These are phyloP conservation scores for Pseudomyrmex dendroicus DNA, from an alignment of 1,140 invertebrate genomes.

Conservation along the genomic window DNA sequence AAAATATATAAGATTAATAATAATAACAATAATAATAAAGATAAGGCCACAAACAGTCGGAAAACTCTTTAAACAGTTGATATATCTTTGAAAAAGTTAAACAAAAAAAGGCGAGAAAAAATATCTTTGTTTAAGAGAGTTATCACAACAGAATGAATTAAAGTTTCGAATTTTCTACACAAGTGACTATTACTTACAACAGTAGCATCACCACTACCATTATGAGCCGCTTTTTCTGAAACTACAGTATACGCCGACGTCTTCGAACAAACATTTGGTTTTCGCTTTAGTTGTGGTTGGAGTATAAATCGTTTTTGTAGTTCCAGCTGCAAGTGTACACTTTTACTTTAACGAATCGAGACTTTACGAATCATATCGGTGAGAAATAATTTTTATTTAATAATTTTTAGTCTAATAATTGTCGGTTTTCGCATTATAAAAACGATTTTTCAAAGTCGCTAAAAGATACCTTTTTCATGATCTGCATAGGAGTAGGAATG, in stretches of 20 bases:
- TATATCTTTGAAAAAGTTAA: too few species aligned
- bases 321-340: conserved; percentile 52
- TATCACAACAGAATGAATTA: neutral
- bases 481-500: conserved; percentile 65
- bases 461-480: conserved; percentile 64
- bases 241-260: conserved; percentile 66
- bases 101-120: neutral
- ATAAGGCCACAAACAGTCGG: too few species aligned
- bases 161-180: neutral
- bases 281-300: conserved; percentile 65
- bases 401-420: neutral
- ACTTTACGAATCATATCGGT: neutral
- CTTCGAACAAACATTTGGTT: conserved; percentile 42
- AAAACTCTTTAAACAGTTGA: too few species aligned
- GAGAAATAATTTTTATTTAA: neutral
- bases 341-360: neutral
- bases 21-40: too few species aligned
- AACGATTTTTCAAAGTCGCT: neutral
- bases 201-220: conserved; percentile 25
- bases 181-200: conserved; percentile 49
- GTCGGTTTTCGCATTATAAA: neutral
- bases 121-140: neutral
- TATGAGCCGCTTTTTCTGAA: conserved; percentile 35
- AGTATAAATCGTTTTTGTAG: conserved; percentile 63
- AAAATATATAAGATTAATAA: neutral